Percentiles rank a stretch among this genome's conserved stretches.
These are phyloP conservation scores for Andricus curvator DNA, from an alignment of 2,888 invertebrate genomes.

Conservation along the genomic window DNA sequence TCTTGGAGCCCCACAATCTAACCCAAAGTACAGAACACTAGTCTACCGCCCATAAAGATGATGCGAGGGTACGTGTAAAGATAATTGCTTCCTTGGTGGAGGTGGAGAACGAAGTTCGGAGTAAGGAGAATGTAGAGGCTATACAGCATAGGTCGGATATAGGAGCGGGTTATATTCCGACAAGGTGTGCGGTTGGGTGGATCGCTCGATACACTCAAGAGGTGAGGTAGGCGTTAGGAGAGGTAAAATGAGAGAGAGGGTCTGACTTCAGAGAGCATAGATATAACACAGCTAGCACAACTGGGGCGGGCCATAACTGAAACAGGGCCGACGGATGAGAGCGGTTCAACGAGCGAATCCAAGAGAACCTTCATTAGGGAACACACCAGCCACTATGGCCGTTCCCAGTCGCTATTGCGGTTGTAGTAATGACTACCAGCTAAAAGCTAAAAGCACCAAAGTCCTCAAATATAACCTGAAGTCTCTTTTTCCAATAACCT, in stretches of 20 bases:
- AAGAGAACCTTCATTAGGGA: conserved; percentile 66
- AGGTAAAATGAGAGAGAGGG: conserved; percentile 49
- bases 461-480: conserved; percentile 16
- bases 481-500: background rate
- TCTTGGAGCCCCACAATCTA: background rate
- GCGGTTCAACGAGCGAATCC: conserved; percentile 60
- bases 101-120: conserved; percentile 55
- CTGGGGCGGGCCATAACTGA: conserved; percentile 53
- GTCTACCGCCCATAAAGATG: conserved; percentile 61
- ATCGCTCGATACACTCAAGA: conserved; percentile 43
- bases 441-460: conserved; percentile 29
- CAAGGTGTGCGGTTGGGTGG: conserved; percentile 44
- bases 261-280: conserved; percentile 51
- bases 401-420: conserved; percentile 47
- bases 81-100: conserved; percentile 62
- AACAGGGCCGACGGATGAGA: conserved; percentile 61
- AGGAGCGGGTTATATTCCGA: conserved; percentile 29
- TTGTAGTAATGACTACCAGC: conserved; percentile 50
- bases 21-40: conserved; percentile 24
- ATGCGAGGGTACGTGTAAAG: conserved; percentile 56
- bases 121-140: conserved; percentile 54
- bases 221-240: conserved; percentile 45
- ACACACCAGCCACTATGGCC: conserved; percentile 60
- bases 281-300: conserved; percentile 59
- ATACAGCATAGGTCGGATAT: conserved; percentile 19